Base-by-base conservation (phyloP, 1,140 invertebrate genomes). In the Leptinotarsa undecemlineata region DNA sequence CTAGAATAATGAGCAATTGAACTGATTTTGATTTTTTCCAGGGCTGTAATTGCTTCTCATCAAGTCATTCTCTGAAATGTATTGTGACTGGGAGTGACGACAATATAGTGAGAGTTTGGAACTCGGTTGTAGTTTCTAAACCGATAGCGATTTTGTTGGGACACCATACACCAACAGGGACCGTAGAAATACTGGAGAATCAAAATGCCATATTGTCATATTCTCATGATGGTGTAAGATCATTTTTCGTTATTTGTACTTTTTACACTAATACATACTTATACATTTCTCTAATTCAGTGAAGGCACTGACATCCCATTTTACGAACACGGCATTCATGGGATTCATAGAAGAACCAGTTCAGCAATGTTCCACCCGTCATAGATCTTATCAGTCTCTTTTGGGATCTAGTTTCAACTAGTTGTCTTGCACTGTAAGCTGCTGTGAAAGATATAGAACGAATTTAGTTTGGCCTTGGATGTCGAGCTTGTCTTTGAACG, bases 1-100 rank as follows among this genome's bases (percentile, higher is more conserved):
- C 11, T 11, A 8, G 8, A 11, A 42, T 42, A 3, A 3, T 11
- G 33, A 42, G 33, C 33, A 42, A 42, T 11, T 8, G 8, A 42
- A 3, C 8, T 42, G 33, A 42, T 11, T 33, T 0, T 11, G 3
- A 42, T 42, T 42, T 42, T 6, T 76, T 82, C 51, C 80, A 89
- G 88, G 88, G 88, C 4, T 83, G 87, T 3, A 84, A 80, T 23
- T 89, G 88, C 74, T 89, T 89, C 83, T 82, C 85, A 72, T 76
- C 85, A 47, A 86, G 85, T 26, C 77, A 75, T 2, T 71, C 77
- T 0, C 78, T 86, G 4, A 87, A 86, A 75, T 51, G 88, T n/a
- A 76, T 89, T 26, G 86, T 85, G 5, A 87, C 86, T 13, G 88
- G 88, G 68, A 86, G 87, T 68, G 77, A 82, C 1, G 86, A 87